Evolutionary conservation across 2,888 invertebrate species (phyloP), one percentile per base, ranked within the genome.

Genomic region (Troides aeacus): DNA sequence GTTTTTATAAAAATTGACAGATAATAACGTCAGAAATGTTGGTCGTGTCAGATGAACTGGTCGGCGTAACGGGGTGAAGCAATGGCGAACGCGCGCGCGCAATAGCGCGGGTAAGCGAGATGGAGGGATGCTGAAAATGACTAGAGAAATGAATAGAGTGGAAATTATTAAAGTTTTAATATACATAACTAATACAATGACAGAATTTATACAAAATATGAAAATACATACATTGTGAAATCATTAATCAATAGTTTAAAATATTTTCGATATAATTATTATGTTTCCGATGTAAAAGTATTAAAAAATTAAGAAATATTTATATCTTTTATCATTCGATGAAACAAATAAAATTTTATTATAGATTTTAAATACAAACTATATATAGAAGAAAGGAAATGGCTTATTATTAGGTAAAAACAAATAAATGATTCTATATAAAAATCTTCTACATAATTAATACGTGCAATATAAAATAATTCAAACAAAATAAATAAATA

Each of bases 111-210:
- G 77, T 58, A 50, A 18, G 23, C 56, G 77, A 73, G 75, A 79
- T 70, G 76, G 75, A 78, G 82, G 82, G 86, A 83, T 82, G 84
- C 84, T 87, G 84, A 69, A 71, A 21, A 7, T 21, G 80, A 70
- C 82, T 74, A 84, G 61, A 5, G 72, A 63, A 50, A 75, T 21
- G 57, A 2, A 60, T 78, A 74, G 89, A 89, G 85, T 69, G n/a
- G 84, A 30, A n/a, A 56, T n/a, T n/a, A 21, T 56, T 56, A 21
- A 56, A 21, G 7, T 56, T 7, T 21, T 21, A 56, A n/a, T 56
- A n/a, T 21, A 5, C 18, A 21, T 21, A 18, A 21, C n/a, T n/a
- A 56, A 56, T n/a, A n/a, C 8, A n/a, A 56, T 21, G n/a, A n/a
- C 56, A n/a, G 21, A 56, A 18, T 6, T 1, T 21, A 21, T 7